Evolutionary conservation across 2,888 invertebrate genomes (phyloP), one percentile per base, ranked within the genome.

Genomic region (Lasioglossum villosulum): DNA sequence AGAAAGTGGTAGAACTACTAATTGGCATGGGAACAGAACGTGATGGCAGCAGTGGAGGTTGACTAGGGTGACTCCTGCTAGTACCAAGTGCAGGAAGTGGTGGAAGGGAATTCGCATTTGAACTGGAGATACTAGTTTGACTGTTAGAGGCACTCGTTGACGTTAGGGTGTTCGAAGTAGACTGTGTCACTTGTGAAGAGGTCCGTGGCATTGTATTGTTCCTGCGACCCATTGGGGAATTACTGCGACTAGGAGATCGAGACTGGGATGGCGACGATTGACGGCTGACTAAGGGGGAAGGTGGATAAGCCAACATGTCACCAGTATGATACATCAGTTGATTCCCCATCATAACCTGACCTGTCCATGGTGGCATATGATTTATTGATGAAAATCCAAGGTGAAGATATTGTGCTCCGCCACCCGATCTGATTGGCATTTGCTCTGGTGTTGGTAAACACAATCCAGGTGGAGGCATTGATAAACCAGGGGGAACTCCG

Each of bases 201-300:
- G 95, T 96, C 94, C 89, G 96, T 89, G 88, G 96, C 93, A 86
- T 96, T 94, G 83, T 93, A 93, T 82, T 94, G 89, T 91, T 95
- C 93, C 92, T 94, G 92, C 93, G 89, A 63, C 92, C 92, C 86
- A 94, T 92, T 52, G 95, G 95, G 48, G 95, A 94, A 84, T 94
- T 95, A 81, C 94, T 95, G 80, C 95, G 93, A 90, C 95, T 95
- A 86, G 94, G 94, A 74, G 94, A 94, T 82, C 95, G 93, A 92
- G 98, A 98, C 94, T 97, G 97, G 85, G 97, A 97, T 72, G 98
- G 98, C 71, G 98, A 98, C 77, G 97, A 97, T 91, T 96, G 96
- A 90, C 97, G 96, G 93, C 97, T 97, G 93, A 97, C 96, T 95
- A 97, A 96, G 19, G 98, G 97, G 75, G 98, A 97, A 86, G 97